Evolutionary conservation across 2,797 vertebrate species (phyloP).

Genomic region (Orientallactaga sibirica): DNA sequence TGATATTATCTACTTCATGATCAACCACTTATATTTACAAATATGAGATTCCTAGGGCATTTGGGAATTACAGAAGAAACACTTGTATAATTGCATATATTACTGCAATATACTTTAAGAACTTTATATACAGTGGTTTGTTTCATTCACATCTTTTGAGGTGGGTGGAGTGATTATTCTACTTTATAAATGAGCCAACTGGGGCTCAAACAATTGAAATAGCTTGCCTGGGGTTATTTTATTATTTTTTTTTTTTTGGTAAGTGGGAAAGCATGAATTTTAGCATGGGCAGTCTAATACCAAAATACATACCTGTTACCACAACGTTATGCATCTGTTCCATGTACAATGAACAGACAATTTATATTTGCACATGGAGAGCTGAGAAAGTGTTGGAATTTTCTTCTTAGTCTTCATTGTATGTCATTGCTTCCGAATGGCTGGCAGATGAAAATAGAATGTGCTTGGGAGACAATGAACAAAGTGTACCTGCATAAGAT

Average conservation of each 20-base stretch:
- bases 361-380: neutral
- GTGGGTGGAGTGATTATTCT: conserved; percentile 40
- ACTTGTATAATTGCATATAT: neutral
- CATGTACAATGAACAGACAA: neutral
- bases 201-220: conserved; percentile 52
- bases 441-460: neutral
- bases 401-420: conserved; percentile 9
- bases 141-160: conserved; percentile 39
- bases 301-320: conserved; percentile 9
- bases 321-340: neutral
- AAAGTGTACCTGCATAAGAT: neutral
- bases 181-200: conserved; percentile 65
- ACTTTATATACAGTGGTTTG: conserved; percentile 14
- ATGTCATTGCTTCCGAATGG: neutral
- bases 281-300: neutral
- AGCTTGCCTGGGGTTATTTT: conserved; percentile 47
- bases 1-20: neutral
- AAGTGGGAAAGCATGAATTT: conserved; percentile 44
- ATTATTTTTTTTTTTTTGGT: neutral
- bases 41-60: neutral
- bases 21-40: conserved; percentile 29
- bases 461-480: neutral
- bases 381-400: neutral
- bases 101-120: conserved; percentile 3
- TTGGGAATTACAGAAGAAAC: neutral